Evolutionary conservation across 2,888 invertebrate genomes (phyloP).

Genomic region (Epistrophe eligans): DNA sequence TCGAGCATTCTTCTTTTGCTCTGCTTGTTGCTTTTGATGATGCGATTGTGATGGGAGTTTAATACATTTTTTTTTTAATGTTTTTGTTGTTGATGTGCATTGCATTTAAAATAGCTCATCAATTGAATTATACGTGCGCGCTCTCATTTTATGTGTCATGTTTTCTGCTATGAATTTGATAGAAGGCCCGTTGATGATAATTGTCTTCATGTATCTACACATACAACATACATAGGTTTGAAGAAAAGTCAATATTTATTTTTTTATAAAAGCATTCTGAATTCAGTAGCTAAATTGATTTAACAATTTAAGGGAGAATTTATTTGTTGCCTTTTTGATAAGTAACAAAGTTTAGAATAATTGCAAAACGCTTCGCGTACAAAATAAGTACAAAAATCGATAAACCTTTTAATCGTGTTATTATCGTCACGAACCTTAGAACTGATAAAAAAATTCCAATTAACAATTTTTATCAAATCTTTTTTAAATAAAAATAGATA

Average conservation of each 20-base stretch:
- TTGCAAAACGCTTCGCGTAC: too few relatives aligned
- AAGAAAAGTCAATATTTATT: neutral
- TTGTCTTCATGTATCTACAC: neutral
- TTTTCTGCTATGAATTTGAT: constrained; percentile 23
- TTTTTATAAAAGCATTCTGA: neutral
- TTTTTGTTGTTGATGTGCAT: constrained; percentile 2
- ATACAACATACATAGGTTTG: neutral
- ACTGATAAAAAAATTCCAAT: too few relatives aligned
- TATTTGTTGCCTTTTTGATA: too few relatives aligned
- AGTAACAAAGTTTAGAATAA: too few relatives aligned
- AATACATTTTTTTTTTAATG: neutral
- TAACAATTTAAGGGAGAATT: too few relatives aligned
- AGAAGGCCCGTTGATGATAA: constrained; percentile 30
- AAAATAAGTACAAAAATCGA: too few relatives aligned
- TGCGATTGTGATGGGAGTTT: constrained; percentile 11
- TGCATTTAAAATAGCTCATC: constrained; percentile 22
- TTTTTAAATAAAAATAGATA: too few relatives aligned
- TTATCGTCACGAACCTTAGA: too few relatives aligned
- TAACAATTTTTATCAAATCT: too few relatives aligned
- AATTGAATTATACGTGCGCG: constrained; percentile 35
- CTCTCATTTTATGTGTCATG: constrained; percentile 43
- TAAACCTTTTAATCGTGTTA: too few relatives aligned
- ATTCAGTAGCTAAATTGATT: too few relatives aligned
- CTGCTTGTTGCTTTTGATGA: neutral
- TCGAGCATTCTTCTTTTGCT: neutral